Base-by-base conservation (phyloP, 2,797 vertebrate species). In the Periophthalmus magnuspinnatus region DNA sequence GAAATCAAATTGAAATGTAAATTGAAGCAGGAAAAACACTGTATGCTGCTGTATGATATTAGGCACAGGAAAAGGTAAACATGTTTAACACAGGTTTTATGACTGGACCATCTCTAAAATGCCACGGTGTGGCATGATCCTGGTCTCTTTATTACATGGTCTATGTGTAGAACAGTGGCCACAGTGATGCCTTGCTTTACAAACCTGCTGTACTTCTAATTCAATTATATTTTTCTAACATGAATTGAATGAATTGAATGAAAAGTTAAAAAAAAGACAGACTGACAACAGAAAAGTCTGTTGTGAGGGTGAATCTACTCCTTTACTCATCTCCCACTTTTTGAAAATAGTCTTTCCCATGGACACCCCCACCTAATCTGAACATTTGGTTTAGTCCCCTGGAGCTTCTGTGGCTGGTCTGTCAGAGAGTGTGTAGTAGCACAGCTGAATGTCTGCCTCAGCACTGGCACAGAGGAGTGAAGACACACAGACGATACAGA, bases 351-450 rank as follows among this genome's bases (percentile, higher is more conserved):
- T 68, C 84, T 70, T 69, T 78, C 72, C 10, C 73, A 2, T 45
- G 52, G 62, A 65, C 84, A 71, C 85, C 88, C 85, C 91, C 69
- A 69, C 78, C 72, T 77, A 52, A 83, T 59, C 71, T 66, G 24
- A 62, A 67, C 71, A 84, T 58, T 89, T 94, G 92, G 93, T 94
- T 93, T 80, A 57, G 80, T 68, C 93, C 88, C 70, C 69, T 73
- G 75, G 88, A 84, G 90, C 84, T 87, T 73, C 81, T 89, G 75
- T 88, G 54, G 85, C 88, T 88, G 88, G 81, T 88, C 82, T 91
- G 88, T 88, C 81, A 87, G 85, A 86, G 92, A 90, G 81, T 91
- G 90, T 86, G 89, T 93, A 89, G 89, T 91, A 92, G 84, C 87
- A 72, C 72, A 91, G 89, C 87, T 83, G 80, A 81, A 77, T 68